Evolutionary conservation across 2,797 vertebrate genomes (phyloP).

Genomic region (Okamejei kenojei): DNA sequence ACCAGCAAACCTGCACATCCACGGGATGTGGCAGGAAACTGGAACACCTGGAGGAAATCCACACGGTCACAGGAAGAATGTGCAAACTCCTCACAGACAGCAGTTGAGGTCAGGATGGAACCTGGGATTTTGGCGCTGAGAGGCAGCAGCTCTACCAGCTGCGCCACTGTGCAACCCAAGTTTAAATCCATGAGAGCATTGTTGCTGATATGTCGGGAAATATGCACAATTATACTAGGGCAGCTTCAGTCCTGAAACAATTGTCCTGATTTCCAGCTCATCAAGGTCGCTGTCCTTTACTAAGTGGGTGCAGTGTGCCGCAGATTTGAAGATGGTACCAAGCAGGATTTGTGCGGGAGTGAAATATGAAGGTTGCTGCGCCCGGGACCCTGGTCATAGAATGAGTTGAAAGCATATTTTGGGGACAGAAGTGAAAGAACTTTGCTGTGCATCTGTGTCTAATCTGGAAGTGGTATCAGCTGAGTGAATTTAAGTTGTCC

Average conservation of each 20-base stretch:
- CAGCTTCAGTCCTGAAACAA: neutral
- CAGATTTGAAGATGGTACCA: no score
- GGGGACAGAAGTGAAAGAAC: neutral
- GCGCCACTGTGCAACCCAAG: no score
- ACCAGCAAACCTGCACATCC: no score
- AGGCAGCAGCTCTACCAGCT: no score
- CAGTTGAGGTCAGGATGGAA: no score
- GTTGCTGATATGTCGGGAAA: neutral
- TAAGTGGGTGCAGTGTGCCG: no score
- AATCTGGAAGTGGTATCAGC: neutral
- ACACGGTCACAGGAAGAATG: no score
- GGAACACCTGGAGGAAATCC: no score
- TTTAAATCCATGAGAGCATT: neutral
- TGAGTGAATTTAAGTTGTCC: neutral
- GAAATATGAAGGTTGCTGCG: neutral
- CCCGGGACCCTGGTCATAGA: neutral
- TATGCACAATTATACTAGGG: neutral
- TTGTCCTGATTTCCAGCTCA: neutral
- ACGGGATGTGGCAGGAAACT: no score
- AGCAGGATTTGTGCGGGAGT: neutral
- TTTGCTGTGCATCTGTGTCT: neutral
- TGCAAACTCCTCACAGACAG: no score
- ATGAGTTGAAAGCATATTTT: neutral
- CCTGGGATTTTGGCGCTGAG: no score
- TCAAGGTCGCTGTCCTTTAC: no score